A percentile compares a stretch with the other conserved stretches of the same genome.
These are phyloP conservation scores for Drosophila pachea DNA, from an alignment of 1,140 invertebrate genomes.

Conservation along the genomic window DNA sequence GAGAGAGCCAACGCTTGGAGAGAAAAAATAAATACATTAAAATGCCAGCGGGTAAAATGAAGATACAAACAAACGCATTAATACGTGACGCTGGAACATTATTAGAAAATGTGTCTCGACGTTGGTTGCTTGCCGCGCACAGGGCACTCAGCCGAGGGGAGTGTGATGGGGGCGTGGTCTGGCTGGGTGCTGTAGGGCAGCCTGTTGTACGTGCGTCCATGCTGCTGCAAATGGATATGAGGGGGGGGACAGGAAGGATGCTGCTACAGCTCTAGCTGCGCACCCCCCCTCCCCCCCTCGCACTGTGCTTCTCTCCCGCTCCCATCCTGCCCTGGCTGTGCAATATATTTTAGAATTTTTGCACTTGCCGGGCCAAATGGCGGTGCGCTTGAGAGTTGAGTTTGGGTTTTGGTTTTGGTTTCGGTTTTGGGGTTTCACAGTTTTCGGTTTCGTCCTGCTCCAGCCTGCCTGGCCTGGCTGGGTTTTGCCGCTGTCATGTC, in stretches of 20 bases:
- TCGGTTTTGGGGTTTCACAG: slow-evolving; percentile 12
- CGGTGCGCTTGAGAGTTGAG: not conserved
- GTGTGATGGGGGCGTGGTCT: not conserved
- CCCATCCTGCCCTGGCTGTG: slow-evolving; percentile 29
- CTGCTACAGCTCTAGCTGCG: no score
- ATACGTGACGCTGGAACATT: slow-evolving; percentile 76
- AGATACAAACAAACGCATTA: slow-evolving; percentile 78
- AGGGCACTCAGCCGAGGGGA: slow-evolving; percentile 12
- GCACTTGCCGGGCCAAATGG: slow-evolving; percentile 35
- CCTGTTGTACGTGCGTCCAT: slow-evolving; percentile 62
- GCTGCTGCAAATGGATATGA: slow-evolving; percentile 29
- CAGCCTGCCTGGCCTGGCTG: slow-evolving; percentile 23
- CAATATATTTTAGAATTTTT: slow-evolving; percentile 75
- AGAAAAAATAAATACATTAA: slow-evolving; percentile 72
- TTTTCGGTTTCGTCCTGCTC: slow-evolving; percentile 9
- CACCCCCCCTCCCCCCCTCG: slow-evolving; percentile 24
- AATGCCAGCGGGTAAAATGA: slow-evolving; percentile 77
- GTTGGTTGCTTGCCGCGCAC: slow-evolving; percentile 60
- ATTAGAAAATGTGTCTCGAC: slow-evolving; percentile 77
- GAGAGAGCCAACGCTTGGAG: not conserved
- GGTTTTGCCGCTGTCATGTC: slow-evolving; percentile 62
- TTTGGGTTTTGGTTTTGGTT: slow-evolving; percentile 4
- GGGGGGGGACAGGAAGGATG: not conserved
- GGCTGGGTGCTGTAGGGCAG: slow-evolving; percentile 13
- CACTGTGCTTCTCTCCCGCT: no score